Conservation (phyloP, 2,888 invertebrate species). For the Drosophila barbarae region DNA sequence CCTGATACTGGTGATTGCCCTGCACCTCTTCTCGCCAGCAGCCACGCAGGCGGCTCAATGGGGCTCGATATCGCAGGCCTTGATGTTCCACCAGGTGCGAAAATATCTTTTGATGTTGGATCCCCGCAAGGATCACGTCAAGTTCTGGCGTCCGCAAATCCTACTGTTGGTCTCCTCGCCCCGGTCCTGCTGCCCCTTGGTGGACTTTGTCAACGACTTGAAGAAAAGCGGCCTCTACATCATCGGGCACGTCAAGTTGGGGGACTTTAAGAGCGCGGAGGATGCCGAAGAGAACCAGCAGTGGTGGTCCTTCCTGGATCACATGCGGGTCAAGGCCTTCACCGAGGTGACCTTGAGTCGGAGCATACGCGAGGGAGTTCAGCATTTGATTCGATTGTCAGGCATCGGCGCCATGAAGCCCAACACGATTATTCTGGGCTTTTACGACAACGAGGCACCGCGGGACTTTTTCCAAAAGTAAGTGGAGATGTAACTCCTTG, state of each 20-base stretch:
- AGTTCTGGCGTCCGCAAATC: constrained; percentile 99
- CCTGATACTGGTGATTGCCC: constrained; percentile 89
- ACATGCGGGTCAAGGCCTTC: constrained; percentile 97
- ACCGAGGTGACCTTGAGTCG: constrained; percentile 94
- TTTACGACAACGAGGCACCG: constrained; percentile 89
- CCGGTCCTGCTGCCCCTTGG: constrained; percentile 92
- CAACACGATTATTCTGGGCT: constrained; percentile 97
- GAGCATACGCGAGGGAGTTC: constrained; percentile 92
- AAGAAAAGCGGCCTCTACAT: constrained; percentile 96
- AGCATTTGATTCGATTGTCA: constrained; percentile 93
- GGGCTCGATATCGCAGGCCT: constrained; percentile 99
- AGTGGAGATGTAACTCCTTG: constrained; percentile 56
- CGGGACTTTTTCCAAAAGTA: constrained; percentile 89
- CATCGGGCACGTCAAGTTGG: constrained; percentile 90
- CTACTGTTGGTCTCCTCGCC: constrained; percentile 95
- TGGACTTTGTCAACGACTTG: constrained; percentile 98
- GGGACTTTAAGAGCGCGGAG: constrained; percentile 80
- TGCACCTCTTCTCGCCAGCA: constrained; percentile 93
- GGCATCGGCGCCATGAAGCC: constrained; percentile 99
- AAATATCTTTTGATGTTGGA: constrained; percentile 98
- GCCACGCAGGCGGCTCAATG: constrained; percentile 88
- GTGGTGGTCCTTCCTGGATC: constrained; percentile 97
- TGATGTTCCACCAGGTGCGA: constrained; percentile 98
- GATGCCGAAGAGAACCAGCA: constrained; percentile 91
- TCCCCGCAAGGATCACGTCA: constrained; percentile 97